Base-by-base conservation (phyloP, 2,888 invertebrate genomes). In the Fragum sueziense region DNA sequence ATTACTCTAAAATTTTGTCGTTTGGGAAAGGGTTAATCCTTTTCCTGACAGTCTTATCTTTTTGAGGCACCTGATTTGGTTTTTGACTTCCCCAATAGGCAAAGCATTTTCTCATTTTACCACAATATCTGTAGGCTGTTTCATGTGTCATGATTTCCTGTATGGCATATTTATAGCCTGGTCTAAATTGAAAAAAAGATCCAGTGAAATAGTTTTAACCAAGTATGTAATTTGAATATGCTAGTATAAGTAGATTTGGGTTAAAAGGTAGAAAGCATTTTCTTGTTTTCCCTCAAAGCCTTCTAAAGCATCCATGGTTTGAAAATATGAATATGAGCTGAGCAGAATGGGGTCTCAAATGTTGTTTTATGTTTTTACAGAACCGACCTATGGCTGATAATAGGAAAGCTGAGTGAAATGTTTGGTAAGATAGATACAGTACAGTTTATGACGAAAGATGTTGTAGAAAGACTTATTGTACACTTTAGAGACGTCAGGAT, bases 401-500 rank as follows among this genome's bases (percentile, higher is more conserved):
- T 97, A 85, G 96, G 95, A 90, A 95, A 96, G 90, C 93, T 97
- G 59, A 96, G 96, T 90, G 96, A 96, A 76, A 95, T 96, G 86
- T 94, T 97, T 52, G 94, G 95, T 9, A 95, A 95, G 89, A 95
- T 97, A 57, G 97, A 97, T 94, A 95, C 96, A 78, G 96, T 97
- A 70, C 96, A 96, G 93, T 94, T 97, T 73, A 95, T 97, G 75
- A 97, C 97, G 2, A 96, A 95, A 90, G 97, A 96, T 92, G 96
- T 97, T 94, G 96, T 97, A 1, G 95, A 95, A 80, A 96, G 95
- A 92, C 95, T 97, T 34, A 96, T 97, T 17, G 95, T 95, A 79
- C 97, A 98, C 94, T 96, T 97, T 94, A 97, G 97, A 91, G 96
- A 87, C 47, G 86, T 91, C 34, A 78, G 91, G 69, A 57, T 84